These are phyloP conservation scores for Coregonus suidteri DNA, from an alignment of 2,797 vertebrate species.

Conservation along the genomic window DNA sequence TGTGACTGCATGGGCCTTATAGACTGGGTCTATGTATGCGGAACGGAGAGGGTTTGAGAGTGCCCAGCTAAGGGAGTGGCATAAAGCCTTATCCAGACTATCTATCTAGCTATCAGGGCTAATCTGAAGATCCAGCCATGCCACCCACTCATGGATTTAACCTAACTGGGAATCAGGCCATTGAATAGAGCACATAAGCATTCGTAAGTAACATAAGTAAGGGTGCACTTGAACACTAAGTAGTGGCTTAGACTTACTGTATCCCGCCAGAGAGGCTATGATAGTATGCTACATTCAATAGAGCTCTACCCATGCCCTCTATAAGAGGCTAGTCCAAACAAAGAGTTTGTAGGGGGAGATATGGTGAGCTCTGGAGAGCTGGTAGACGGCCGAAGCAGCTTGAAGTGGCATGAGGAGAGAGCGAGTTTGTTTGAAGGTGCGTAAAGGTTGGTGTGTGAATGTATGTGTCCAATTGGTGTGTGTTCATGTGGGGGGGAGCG, in stretches of 20 bases:
- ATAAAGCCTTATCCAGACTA: too few relatives aligned
- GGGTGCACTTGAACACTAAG: not conserved
- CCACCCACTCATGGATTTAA: not conserved
- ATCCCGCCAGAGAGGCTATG: not conserved
- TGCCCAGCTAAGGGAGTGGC: not conserved
- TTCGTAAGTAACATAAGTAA: not conserved
- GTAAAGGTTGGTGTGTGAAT: not conserved
- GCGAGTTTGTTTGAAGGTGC: not conserved
- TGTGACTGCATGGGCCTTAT: not conserved
- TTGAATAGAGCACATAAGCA: not conserved
- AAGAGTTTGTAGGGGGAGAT: not conserved
- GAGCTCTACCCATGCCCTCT: not conserved
- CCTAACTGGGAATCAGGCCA: not conserved
- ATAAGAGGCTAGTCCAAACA: not conserved
- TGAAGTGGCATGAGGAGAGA: not conserved
- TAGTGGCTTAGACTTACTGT: not conserved
- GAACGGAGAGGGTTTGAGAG: not conserved
- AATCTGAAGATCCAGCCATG: not conserved
- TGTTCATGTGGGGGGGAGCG: not conserved
- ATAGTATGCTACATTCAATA: not conserved
- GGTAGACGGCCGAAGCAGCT: too few relatives aligned
- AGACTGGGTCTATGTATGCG: not conserved
- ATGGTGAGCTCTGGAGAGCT: not conserved
- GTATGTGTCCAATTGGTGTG: not conserved
- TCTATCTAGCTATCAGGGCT: too few relatives aligned